Conservation (phyloP, 1,140 invertebrate species). For the Aphaenogaster rudis region DNA sequence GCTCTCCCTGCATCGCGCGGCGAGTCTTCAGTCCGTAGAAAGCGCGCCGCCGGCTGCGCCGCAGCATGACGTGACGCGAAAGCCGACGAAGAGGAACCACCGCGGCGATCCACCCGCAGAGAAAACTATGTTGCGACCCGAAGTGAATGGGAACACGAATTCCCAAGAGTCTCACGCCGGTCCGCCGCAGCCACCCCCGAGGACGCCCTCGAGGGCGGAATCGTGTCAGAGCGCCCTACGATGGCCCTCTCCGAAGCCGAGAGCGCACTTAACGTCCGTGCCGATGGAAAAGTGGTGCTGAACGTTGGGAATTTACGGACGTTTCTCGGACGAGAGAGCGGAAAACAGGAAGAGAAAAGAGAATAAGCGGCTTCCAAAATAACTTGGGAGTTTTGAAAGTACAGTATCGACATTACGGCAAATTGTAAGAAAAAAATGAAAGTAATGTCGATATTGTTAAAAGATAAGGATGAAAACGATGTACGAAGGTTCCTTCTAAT, state of each 20-base stretch:
- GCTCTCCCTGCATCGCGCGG: slow-evolving; percentile 93
- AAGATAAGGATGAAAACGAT: not conserved
- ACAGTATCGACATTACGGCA: not conserved
- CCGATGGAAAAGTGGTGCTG: slow-evolving; percentile 85
- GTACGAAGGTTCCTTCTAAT: not conserved
- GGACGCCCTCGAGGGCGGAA: slow-evolving; percentile 85
- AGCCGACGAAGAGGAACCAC: slow-evolving; percentile 88
- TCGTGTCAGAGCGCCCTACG: slow-evolving; percentile 86
- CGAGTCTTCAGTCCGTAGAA: slow-evolving; percentile 93
- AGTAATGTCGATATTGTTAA: slow-evolving; percentile 13
- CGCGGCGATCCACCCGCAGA: slow-evolving; percentile 86
- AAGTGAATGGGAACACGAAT: slow-evolving; percentile 60
- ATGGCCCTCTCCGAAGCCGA: slow-evolving; percentile 84
- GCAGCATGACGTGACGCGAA: slow-evolving; percentile 80
- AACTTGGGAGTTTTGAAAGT: not conserved
- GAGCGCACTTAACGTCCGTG: slow-evolving; percentile 81
- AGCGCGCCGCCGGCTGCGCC: slow-evolving; percentile 81
- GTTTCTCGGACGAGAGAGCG: not conserved
- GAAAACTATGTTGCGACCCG: slow-evolving; percentile 67
- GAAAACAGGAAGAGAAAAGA: not conserved
- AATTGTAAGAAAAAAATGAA: not conserved
- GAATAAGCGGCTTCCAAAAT: not conserved
- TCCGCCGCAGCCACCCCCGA: slow-evolving; percentile 80
- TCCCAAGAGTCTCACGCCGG: slow-evolving; percentile 68
- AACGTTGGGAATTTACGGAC: slow-evolving; percentile 45